A percentile compares a stretch with the other conserved stretches of the same genome.
phyloP scores from a whole-genome alignment of 1,140 invertebrate genomes.

The Globodera rostochiensis region DNA sequence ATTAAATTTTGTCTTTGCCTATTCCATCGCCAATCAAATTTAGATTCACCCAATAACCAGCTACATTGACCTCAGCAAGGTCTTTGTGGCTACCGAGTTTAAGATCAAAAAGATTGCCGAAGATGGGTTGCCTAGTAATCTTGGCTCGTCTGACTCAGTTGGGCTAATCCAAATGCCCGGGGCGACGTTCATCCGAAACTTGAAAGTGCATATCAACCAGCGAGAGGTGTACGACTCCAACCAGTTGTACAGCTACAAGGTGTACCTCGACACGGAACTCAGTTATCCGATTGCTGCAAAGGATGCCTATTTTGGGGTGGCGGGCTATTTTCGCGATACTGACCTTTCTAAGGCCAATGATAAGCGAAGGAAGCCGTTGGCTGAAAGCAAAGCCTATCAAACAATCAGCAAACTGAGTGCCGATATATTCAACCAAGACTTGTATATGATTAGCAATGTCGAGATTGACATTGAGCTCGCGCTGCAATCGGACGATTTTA shows the following conservation, averaged over 20 bases:
- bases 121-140: not conserved
- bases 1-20: too few relatives aligned
- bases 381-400: not conserved
- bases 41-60: conserved; percentile 7
- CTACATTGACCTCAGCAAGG: conserved; percentile 11
- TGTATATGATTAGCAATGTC: conserved; percentile 6
- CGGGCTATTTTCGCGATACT: conserved; percentile 1
- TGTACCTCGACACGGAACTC: not conserved
- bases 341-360: not conserved
- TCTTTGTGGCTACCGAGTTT: not conserved
- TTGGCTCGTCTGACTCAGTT: not conserved
- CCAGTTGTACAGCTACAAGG: conserved; percentile 10
- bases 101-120: not conserved
- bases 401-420: conserved; percentile 2
- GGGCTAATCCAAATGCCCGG: not conserved
- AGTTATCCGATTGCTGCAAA: not conserved
- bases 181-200: not conserved
- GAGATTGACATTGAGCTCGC: conserved; percentile 17
- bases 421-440: conserved; percentile 19
- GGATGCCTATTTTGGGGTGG: not conserved
- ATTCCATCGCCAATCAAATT: not conserved
- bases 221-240: conserved; percentile 15
- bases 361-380: not conserved
- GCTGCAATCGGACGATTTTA: conserved; percentile 7
- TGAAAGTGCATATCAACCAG: conserved; percentile 12